A percentile compares a stretch with the other conserved stretches of the same genome.
These are phyloP conservation scores for Cecidostiba fungosa DNA, from an alignment of 2,888 invertebrate species.

Conservation along the genomic window DNA sequence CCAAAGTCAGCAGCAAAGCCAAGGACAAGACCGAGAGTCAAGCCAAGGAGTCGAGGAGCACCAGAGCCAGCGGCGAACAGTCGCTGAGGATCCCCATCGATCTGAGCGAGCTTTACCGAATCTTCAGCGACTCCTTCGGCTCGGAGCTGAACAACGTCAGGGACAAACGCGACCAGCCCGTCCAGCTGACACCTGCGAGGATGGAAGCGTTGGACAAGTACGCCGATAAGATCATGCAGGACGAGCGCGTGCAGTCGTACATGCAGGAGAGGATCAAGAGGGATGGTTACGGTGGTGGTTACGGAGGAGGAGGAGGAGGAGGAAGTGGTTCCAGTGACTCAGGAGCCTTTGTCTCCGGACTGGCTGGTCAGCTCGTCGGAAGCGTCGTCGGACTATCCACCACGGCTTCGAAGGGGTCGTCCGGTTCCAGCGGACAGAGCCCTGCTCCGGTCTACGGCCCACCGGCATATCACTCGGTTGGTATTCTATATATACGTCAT, in stretches of 20 bases:
- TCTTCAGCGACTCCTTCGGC: conserved; percentile 33
- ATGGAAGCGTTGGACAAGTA: conserved; percentile 48
- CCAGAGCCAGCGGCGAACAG: not conserved
- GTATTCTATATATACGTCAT: not conserved
- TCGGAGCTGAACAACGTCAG: not conserved
- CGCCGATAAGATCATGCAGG: conserved; percentile 60
- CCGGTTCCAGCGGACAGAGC: conserved; percentile 22
- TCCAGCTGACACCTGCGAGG: conserved; percentile 30
- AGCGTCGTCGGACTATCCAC: conserved; percentile 75
- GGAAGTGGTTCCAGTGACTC: conserved; percentile 62
- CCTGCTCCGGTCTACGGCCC: conserved; percentile 53
- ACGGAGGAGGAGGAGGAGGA: not conserved
- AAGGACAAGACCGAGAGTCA: not conserved
- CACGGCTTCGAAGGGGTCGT: conserved; percentile 71
- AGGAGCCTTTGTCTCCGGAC: conserved; percentile 73
- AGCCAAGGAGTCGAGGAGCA: not conserved
- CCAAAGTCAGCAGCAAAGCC: not conserved
- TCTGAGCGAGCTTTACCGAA: conserved; percentile 50
- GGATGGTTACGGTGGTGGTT: conserved; percentile 31
- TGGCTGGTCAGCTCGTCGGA: conserved; percentile 74
- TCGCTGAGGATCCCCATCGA: conserved; percentile 55
- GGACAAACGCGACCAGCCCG: not conserved
- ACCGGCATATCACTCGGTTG: conserved; percentile 47
- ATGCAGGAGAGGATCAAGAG: conserved; percentile 70
- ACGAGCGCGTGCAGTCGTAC: conserved; percentile 55